Percentiles rank a stretch among this genome's conserved stretches.
Evolutionary conservation across 1,140 invertebrate genomes (phyloP).

Genomic region (Cecropterus lyciades): DNA sequence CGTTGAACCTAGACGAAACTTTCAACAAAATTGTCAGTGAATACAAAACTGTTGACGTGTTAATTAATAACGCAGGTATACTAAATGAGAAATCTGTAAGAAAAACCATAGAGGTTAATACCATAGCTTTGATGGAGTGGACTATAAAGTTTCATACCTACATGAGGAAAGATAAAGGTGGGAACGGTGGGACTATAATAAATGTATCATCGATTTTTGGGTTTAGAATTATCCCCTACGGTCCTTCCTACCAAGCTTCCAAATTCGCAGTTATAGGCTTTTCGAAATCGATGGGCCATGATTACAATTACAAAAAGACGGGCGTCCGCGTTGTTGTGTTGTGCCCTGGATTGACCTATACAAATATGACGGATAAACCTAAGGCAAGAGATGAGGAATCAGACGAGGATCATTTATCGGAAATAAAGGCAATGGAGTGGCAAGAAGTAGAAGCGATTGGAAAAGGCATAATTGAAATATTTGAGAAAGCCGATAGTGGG

Average conservation of each 20-base stretch:
- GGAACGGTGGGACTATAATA: conserved; percentile 86
- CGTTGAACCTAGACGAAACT: conserved; percentile 71
- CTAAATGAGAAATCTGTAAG: conserved; percentile 82
- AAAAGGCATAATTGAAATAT: conserved; percentile 46
- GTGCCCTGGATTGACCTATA: conserved; percentile 84
- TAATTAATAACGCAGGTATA: conserved; percentile 87
- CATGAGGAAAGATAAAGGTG: conserved; percentile 86
- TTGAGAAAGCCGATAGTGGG: conserved; percentile 53
- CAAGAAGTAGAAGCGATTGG: conserved; percentile 47
- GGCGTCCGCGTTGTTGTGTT: conserved; percentile 83
- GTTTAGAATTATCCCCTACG: conserved; percentile 83
- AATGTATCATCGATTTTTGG: conserved; percentile 87
- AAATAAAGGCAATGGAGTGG: conserved; percentile 16
- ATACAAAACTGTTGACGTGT: conserved; percentile 84
- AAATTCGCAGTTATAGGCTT: conserved; percentile 86
- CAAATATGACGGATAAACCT: conserved; percentile 65
- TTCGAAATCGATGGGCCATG: conserved; percentile 81
- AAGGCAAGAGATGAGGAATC: conserved; percentile 38
- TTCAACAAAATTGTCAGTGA: conserved; percentile 66
- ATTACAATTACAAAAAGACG: conserved; percentile 81
- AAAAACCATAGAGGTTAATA: conserved; percentile 61
- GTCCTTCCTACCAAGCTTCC: conserved; percentile 88
- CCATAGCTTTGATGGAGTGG: conserved; percentile 60
- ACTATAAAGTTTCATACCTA: conserved; percentile 63
- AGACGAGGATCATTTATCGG: conserved; percentile 23